Base-by-base conservation (phyloP, 1,140 invertebrate genomes). In the Oncopodura yosiiana region DNA sequence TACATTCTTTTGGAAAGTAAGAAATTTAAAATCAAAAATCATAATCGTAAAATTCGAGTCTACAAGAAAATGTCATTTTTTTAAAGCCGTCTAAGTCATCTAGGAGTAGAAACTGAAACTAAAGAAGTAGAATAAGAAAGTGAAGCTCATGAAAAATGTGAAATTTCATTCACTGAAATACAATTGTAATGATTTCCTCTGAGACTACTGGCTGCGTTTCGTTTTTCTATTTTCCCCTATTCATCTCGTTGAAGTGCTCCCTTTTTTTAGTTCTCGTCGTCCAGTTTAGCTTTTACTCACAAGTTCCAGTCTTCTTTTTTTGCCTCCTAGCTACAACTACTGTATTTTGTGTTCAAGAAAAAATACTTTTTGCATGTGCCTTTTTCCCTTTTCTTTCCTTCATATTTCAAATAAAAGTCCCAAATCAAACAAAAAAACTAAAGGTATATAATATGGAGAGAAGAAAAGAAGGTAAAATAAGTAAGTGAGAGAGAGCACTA, bases 161-260 rank as follows among this genome's bases (percentile, higher is more conserved):
- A 45, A 60, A 49, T 49, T 64, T 62, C 49, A 60, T 62, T 59
- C 56, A 56, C 52, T 58, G 39, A n/a, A 43, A 37, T 62, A 49
- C 60, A 62, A 58, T 62, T 49, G 56, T 62, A 62, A 62, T 62
- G 60, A 62, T 62, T 62, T 62, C 60, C 60, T 62, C 44, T 30
- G 60, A 62, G 60, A 62, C 60, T 56, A 51, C 49, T 52, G n/a
- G n/a, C n/a, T n/a, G n/a, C n/a, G n/a, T n/a, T n/a, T n/a, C 56
- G 44, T 46, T 41, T 56, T 56, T 56, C 49, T 58, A 51, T 52
- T n/a, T n/a, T 52, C 49, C 56, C 56, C 56, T 58, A 52, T 58
- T 58, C 56, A 52, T 58, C 56, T 52, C 56, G 42, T 58, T 42
- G 50, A 56, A 45, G 54, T 45, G n/a, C n/a, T n/a, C n/a, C n/a